These are phyloP conservation scores for Crypturellus undulatus DNA, from an alignment of 2,113 vertebrate genomes.

Conservation along the genomic window DNA sequence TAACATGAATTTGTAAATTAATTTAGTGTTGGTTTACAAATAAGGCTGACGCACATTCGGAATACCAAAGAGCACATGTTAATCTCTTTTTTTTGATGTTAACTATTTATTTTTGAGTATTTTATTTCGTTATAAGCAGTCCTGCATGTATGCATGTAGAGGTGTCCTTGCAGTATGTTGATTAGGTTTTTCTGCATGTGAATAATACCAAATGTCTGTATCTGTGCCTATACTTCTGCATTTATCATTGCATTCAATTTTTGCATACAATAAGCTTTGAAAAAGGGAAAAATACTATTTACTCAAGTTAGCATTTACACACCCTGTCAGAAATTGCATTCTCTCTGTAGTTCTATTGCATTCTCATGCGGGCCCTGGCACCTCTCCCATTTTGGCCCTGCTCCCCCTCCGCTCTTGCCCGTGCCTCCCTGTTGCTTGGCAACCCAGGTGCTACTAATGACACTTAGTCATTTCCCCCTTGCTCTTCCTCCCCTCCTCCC, in stretches of 20 bases:
- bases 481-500: neutral
- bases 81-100: neutral
- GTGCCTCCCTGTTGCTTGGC: slow-evolving; percentile 33
- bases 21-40: neutral
- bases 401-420: neutral
- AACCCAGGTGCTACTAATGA: neutral
- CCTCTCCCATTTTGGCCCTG: neutral
- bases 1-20: neutral
- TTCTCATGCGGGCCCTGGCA: neutral
- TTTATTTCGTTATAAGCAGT: neutral
- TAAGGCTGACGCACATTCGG: neutral
- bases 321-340: neutral
- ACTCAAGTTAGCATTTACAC: neutral
- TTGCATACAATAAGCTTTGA: neutral
- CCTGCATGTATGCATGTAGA: rapidly evolving
- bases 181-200: neutral
- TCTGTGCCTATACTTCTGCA: neutral
- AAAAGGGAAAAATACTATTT: neutral
- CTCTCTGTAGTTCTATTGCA: no score
- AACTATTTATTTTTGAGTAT: neutral
- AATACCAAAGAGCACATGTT: neutral
- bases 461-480: neutral
- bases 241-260: neutral
- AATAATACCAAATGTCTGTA: neutral
- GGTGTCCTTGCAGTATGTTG: neutral